Percentiles rank a stretch among this genome's conserved stretches.
phyloP scores from a whole-genome alignment of 1,140 invertebrate species.

The Acromyrmex echinatior region DNA sequence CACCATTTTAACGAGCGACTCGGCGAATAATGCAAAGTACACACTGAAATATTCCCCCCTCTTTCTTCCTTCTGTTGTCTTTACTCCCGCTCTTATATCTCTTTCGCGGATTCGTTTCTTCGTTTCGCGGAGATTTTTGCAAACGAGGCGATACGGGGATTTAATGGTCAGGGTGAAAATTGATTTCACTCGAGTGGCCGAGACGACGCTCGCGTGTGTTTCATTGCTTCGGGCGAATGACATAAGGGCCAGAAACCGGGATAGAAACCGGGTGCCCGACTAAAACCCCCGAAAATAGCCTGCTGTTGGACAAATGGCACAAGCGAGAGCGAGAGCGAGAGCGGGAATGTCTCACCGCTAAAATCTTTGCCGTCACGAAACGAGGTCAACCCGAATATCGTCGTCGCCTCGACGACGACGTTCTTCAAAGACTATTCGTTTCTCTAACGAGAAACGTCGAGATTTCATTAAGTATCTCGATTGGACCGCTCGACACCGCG shows the following conservation, averaged over 20 bases:
- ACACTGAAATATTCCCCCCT: slow-evolving; percentile 24
- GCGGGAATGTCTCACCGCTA: slow-evolving; percentile 13
- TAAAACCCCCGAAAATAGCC: slow-evolving; percentile 57
- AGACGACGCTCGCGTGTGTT: slow-evolving; percentile 46
- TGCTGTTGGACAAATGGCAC: slow-evolving; percentile 48
- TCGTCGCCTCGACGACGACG: slow-evolving; percentile 40
- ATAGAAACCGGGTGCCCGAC: slow-evolving; percentile 51
- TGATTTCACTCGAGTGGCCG: slow-evolving; percentile 48
- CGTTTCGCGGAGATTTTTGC: slow-evolving; percentile 42
- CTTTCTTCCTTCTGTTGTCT: neutral
- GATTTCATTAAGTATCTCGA: slow-evolving; percentile 58
- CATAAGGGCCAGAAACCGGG: slow-evolving; percentile 11
- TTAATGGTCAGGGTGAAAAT: slow-evolving; percentile 40
- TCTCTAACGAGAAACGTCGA: slow-evolving; percentile 58
- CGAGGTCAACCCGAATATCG: slow-evolving; percentile 55
- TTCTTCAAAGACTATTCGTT: slow-evolving; percentile 62
- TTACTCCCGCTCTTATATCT: neutral
- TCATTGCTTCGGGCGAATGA: slow-evolving; percentile 54
- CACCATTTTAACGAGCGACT: slow-evolving; percentile 55
- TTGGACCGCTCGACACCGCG: neutral
- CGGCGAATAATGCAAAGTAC: slow-evolving; percentile 62
- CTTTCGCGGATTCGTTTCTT: neutral
- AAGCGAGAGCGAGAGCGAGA: slow-evolving; percentile 45
- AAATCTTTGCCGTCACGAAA: slow-evolving; percentile 42
- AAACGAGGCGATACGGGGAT: slow-evolving; percentile 45